Evolutionary conservation across 2,113 vertebrate genomes (phyloP).

Genomic region (Podiceps cristatus): DNA sequence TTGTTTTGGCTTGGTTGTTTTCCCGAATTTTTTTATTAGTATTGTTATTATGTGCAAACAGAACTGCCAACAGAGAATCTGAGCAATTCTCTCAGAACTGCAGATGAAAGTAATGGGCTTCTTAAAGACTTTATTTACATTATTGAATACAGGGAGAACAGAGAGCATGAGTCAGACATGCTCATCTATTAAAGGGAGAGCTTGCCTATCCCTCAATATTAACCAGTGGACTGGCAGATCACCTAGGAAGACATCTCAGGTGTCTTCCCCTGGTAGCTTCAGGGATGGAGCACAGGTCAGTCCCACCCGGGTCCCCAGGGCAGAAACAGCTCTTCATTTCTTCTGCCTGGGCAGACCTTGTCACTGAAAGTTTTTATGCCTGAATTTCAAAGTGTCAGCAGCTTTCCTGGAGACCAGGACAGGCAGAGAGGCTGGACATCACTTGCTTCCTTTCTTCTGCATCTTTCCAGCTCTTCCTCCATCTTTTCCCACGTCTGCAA

Average conservation of each 20-base stretch:
- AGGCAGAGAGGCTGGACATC: neutral
- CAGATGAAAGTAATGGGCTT: conserved; percentile 62
- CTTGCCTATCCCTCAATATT: neutral
- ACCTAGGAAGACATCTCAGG: neutral
- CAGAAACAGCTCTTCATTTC: neutral
- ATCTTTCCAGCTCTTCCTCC: neutral
- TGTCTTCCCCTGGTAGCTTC: neutral
- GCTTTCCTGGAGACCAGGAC: neutral
- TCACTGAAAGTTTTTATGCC: neutral
- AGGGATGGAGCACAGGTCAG: neutral
- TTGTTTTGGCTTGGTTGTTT: neutral
- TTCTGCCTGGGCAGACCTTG: neutral
- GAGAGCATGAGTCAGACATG: neutral
- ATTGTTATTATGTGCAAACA: conserved; percentile 40
- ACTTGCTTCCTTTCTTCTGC: neutral
- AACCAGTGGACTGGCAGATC: neutral
- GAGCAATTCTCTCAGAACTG: conserved; percentile 51
- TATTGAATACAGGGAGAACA: conserved; percentile 35
- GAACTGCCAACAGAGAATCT: neutral
- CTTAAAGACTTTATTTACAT: conserved; percentile 67
- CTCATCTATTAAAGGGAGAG: neutral
- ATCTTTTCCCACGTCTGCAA: neutral
- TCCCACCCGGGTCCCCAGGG: neutral
- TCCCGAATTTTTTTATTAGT: neutral
- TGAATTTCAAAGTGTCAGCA: neutral